Conservation (phyloP, 2,888 invertebrate species). For the Podotricha telesiphe region DNA sequence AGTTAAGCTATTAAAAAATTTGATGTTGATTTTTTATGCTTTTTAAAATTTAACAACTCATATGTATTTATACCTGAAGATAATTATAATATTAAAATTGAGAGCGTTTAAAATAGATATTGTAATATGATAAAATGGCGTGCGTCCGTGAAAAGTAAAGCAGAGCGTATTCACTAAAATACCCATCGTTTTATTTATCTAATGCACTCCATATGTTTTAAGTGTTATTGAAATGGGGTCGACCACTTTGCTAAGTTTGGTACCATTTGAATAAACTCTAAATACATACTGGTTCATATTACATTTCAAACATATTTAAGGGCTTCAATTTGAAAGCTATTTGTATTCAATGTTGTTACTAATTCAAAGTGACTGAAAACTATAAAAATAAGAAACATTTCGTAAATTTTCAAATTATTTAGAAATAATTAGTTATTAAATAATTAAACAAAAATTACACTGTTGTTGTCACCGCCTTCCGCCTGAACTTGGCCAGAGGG, state of each 20-base stretch:
- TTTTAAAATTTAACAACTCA: no score
- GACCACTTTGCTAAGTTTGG: slow-evolving; percentile 2
- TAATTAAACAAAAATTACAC: no score
- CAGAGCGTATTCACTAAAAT: slow-evolving; percentile 17
- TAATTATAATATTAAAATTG: neutral
- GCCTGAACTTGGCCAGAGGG: no score
- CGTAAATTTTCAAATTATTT: neutral
- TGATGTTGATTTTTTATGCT: no score
- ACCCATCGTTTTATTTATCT: slow-evolving; percentile 15
- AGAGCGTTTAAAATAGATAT: neutral
- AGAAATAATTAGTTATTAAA: no score
- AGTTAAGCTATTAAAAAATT: no score
- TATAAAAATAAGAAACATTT: neutral
- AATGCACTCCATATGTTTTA: slow-evolving; percentile 18
- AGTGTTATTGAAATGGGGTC: slow-evolving; percentile 24
- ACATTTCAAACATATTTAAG: neutral
- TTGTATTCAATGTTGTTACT: neutral
- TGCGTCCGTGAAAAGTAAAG: neutral
- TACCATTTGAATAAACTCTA: neutral
- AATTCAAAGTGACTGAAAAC: neutral
- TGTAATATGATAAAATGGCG: neutral
- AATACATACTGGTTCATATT: slow-evolving; percentile 1
- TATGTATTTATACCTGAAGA: no score
- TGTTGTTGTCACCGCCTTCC: no score
- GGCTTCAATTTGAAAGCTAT: neutral